Base-by-base conservation (phyloP, 2,888 invertebrate genomes). In the Iphiclides podalirius region DNA sequence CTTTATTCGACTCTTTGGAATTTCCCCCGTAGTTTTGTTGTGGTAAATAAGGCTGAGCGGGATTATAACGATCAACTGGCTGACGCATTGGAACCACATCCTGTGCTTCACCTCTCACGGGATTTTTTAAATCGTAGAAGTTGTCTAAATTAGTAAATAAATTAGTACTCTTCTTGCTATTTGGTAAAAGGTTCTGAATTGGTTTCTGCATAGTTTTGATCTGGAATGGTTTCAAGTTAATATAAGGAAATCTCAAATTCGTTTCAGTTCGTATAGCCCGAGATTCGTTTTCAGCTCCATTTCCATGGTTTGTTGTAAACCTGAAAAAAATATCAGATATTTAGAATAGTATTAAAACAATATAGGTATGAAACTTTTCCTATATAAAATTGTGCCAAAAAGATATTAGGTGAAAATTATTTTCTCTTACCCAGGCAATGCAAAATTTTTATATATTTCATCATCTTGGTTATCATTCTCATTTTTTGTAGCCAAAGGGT, bases 31-130 rank as follows among this genome's bases (percentile, higher is more conserved):
- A 83, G 12, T 59, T 64, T n/a, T 67, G 63, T 33, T 70, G 71
- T 1, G 86, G 86, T 50, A 89, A 69, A 62, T 88, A 86, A 1
- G 89, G 85, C 56, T 88, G 86, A 2, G 88, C 88, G n/a, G 89
- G 85, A 62, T 89, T 89, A 55, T 85, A 90, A 12, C 89, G 74
- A 52, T 90, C 89, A 42, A 87, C 67, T 3, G 72, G 72, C 42
- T 75, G 72, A 31, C 66, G 67, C 56, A 63, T 56, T 12, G 66
- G 55, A 13, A 57, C 63, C 1, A 73, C 58, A 46, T 88, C 87
- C 59, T 88, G 80, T 26, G 79, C 81, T 64, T 89, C 89, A 3
- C 89, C 89, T 57, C 86, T 67, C 1, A 84, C 76, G 1, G 88
- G 88, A 55, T 76, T 66, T 54, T 70, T 74, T 12, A 81, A 59